Base-by-base conservation (phyloP, 2,113 vertebrate species). In the Phaethornis superciliosus region DNA sequence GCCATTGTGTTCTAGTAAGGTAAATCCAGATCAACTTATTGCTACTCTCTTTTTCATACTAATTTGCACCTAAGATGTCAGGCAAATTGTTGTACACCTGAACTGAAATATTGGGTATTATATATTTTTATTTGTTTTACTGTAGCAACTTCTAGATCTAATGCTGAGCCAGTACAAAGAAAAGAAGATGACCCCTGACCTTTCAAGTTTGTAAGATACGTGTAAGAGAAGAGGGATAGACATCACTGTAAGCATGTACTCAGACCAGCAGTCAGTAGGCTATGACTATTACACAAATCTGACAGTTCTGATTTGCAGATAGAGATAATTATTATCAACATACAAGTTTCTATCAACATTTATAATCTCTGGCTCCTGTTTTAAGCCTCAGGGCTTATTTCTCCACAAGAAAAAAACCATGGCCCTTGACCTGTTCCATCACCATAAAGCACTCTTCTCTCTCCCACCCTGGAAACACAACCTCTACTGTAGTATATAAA, bases 301-400 rank as follows among this genome's bases (percentile, higher is more conserved):
- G 68, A n/a, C 33, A 82, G 68, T 70, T 71, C 47, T 83, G 82
- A 88, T 94, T 82, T 63, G 6, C 27, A 85, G 58, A 77, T 67
- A 82, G 70, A 91, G 37, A 59, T 81, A 80, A 85, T 71, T 88
- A 81, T 74, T 85, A 68, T 44, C 60, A 93, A 90, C 62, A 81
- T 3, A 71, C 21, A 93, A 52, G 30, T 88, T 91, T 3, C 15
- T 82, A 91, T 75, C 75, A 74, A 81, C 47, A 89, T 54, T 77
- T 92, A 51, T 55, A 63, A 94, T 80, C 81, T 83, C 28, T 59
- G 42, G 58, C 21, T 93, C 42, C 54, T 87, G 7, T 78, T 93
- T 60, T 67, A 95, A 88, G 37, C 10, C 12, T 27, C 27, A 40
- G 20, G 59, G 16, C 5, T 89, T 81, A 35, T 46, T 87, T 76